phyloP scores from a whole-genome alignment of 2,888 invertebrate genomes.

The Leptura quadrifasciata region DNA sequence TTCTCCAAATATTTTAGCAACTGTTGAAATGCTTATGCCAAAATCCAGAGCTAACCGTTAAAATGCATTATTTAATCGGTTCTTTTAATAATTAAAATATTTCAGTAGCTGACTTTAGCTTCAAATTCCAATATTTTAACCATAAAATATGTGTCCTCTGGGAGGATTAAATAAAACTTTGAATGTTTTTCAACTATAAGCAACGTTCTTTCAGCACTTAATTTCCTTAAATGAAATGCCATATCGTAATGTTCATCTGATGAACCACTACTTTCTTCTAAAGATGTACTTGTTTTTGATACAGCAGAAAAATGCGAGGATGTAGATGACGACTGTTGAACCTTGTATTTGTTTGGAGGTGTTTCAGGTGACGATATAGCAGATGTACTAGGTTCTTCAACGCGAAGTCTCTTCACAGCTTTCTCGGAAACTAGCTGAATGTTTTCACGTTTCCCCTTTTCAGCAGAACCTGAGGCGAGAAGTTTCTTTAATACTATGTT shows the following conservation, averaged over 20 bases:
- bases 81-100: not conserved
- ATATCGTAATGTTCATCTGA: not conserved
- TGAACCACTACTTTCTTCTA: not conserved
- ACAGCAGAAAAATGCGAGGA: constrained; percentile 6
- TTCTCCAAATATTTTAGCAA: constrained; percentile 1
- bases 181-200: not conserved
- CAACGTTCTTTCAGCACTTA: not conserved
- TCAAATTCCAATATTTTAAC: constrained; percentile 15
- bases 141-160: constrained; percentile 35
- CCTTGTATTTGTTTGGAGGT: too few species aligned
- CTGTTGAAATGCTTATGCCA: not conserved
- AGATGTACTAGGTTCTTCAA: too few species aligned
- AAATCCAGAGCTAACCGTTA: not conserved
- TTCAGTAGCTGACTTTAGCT: not conserved
- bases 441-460: too few species aligned
- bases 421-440: too few species aligned
- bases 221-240: not conserved
- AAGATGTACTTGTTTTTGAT: constrained; percentile 24
- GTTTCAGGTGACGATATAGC: too few species aligned
- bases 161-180: constrained; percentile 10
- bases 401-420: too few species aligned
- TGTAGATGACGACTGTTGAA: not conserved
- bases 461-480: too few species aligned
- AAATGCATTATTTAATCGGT: not conserved
- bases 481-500: too few species aligned